Evolutionary conservation across 2,888 invertebrate species (phyloP).

Genomic region (Altica lythri): DNA sequence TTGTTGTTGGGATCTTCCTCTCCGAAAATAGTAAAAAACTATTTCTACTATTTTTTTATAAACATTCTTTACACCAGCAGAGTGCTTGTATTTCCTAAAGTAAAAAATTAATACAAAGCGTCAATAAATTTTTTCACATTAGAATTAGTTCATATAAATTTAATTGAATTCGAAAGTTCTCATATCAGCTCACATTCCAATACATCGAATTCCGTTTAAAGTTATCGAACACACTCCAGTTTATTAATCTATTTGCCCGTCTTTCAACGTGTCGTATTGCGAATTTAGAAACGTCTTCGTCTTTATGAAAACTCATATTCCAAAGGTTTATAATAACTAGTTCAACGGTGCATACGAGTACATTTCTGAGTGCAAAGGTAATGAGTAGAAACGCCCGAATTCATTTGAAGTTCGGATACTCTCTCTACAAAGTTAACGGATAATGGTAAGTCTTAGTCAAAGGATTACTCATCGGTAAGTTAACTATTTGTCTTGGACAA

Average conservation of each 20-base stretch:
- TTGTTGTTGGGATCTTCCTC: too few relatives aligned
- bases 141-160: too few relatives aligned
- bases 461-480: conserved; percentile 31
- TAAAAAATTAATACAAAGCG: too few relatives aligned
- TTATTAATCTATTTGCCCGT: conserved; percentile 1
- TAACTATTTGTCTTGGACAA: conserved; percentile 30
- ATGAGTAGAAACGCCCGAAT: conserved; percentile 31
- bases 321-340: conserved; percentile 22
- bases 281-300: conserved; percentile 4
- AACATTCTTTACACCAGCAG: too few relatives aligned
- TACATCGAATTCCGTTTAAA: too few relatives aligned
- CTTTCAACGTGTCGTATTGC: not conserved
- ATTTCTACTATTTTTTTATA: too few relatives aligned
- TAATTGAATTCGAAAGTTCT: too few relatives aligned
- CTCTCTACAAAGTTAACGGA: conserved; percentile 29
- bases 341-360: conserved; percentile 25
- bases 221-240: too few relatives aligned
- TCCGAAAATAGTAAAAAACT: too few relatives aligned
- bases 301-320: conserved; percentile 20
- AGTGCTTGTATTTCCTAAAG: too few relatives aligned
- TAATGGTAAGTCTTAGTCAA: conserved; percentile 22
- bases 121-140: too few relatives aligned
- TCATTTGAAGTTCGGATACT: conserved; percentile 30
- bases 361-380: conserved; percentile 22
- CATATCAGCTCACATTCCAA: too few relatives aligned